Conservation (phyloP, 2,113 vertebrate species). For the Ceuthmochares aereus region DNA sequence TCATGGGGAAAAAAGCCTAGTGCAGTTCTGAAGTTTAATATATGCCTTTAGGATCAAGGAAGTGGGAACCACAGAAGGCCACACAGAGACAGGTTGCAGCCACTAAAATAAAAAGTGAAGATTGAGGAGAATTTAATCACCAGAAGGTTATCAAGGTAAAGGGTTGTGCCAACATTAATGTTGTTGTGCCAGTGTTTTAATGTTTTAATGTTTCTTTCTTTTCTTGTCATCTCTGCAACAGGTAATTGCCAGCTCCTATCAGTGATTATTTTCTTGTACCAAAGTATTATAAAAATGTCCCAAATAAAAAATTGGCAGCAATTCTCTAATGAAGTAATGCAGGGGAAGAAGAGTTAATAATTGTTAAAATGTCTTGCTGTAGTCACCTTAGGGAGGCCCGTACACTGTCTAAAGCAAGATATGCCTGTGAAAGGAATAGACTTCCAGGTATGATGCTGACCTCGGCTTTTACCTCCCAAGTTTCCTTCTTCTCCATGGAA, state of each 20-base stretch:
- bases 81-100: background rate
- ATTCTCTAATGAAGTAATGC: background rate
- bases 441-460: background rate
- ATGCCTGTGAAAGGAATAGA: background rate
- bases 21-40: background rate
- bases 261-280: background rate
- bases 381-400: background rate
- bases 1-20: background rate
- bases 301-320: background rate
- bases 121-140: background rate
- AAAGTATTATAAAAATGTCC: background rate
- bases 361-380: background rate
- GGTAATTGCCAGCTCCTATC: background rate
- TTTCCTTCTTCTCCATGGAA: background rate
- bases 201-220: background rate
- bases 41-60: background rate
- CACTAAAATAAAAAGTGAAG: background rate
- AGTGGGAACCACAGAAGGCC: background rate
- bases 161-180: fast-evolving
- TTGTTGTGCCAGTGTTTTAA: background rate
- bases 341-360: background rate
- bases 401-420: background rate
- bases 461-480: background rate
- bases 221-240: background rate
- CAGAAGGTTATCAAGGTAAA: background rate